Percentiles rank a stretch among this genome's conserved stretches.
phyloP scores from a whole-genome alignment of 2,113 vertebrate genomes.

The Desmodus rotundus region DNA sequence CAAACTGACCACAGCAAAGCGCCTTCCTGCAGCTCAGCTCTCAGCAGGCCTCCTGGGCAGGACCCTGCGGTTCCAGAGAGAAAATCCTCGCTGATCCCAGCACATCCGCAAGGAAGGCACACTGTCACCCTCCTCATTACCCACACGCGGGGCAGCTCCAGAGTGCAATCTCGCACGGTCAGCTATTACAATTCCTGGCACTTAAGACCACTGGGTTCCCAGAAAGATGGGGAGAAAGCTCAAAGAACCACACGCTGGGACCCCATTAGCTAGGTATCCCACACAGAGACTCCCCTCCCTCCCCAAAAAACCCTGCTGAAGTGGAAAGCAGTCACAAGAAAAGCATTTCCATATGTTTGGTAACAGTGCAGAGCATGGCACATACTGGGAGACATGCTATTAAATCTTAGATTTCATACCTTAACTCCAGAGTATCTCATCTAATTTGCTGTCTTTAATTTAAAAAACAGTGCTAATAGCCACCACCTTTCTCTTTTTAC shows the following conservation, averaged over 20 bases:
- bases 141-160: background rate
- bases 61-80: background rate
- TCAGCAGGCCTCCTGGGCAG: background rate
- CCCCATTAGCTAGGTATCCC: background rate
- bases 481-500: background rate
- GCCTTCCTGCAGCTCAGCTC: background rate
- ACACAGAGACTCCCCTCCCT: background rate
- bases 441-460: background rate
- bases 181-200: background rate
- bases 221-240: background rate
- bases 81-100: background rate
- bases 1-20: background rate
- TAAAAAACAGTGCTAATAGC: background rate
- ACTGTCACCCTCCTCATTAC: background rate
- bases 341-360: background rate
- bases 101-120: background rate
- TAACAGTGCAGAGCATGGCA: background rate
- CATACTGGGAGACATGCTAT: background rate
- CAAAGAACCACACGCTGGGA: background rate
- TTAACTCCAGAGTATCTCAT: background rate
- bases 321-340: background rate
- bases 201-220: background rate
- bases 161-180: background rate
- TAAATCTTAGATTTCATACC: background rate
- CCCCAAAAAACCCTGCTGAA: background rate